phyloP scores from a whole-genome alignment of 2,888 invertebrate species.

The Tinea pellionella region DNA sequence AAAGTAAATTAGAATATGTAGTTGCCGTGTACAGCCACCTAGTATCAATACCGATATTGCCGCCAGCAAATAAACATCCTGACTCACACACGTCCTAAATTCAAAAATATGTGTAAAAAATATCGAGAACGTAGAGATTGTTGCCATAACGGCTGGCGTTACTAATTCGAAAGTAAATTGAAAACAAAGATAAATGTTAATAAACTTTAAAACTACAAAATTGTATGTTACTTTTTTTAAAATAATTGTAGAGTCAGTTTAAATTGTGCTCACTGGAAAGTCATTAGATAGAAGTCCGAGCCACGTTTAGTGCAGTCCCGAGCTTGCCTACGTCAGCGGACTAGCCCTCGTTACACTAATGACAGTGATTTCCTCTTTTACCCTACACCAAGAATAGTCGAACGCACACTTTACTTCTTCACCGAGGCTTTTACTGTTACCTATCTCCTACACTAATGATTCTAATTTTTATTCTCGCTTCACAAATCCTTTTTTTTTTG shows the following conservation, averaged over 20 bases:
- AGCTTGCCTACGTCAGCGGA: constrained; percentile 42
- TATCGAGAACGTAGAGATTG: too few relatives aligned
- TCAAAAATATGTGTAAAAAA: too few relatives aligned
- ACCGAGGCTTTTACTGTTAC: constrained; percentile 53
- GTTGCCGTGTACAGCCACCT: too few relatives aligned
- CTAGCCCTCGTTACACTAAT: constrained; percentile 61
- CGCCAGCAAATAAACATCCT: not conserved
- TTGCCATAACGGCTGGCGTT: too few relatives aligned
- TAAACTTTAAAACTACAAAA: too few relatives aligned
- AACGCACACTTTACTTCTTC: constrained; percentile 46
- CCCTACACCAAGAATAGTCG: constrained; percentile 26
- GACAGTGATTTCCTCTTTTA: constrained; percentile 48
- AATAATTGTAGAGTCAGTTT: constrained; percentile 30
- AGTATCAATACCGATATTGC: not conserved
- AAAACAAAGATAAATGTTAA: too few relatives aligned
- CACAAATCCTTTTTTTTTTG: not conserved
- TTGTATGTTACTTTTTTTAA: constrained; percentile 16
- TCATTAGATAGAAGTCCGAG: constrained; percentile 57
- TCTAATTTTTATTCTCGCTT: constrained; percentile 1
- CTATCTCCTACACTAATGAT: constrained; percentile 23
- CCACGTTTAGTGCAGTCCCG: constrained; percentile 32
- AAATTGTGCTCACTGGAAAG: constrained; percentile 13
- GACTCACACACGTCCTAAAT: too few relatives aligned
- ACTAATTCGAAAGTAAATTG: too few relatives aligned
- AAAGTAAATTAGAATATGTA: too few relatives aligned